Evolutionary conservation across 1,140 invertebrate species (phyloP), one percentile per base, ranked within the genome.

Genomic region (Sinonovacula constricta): DNA sequence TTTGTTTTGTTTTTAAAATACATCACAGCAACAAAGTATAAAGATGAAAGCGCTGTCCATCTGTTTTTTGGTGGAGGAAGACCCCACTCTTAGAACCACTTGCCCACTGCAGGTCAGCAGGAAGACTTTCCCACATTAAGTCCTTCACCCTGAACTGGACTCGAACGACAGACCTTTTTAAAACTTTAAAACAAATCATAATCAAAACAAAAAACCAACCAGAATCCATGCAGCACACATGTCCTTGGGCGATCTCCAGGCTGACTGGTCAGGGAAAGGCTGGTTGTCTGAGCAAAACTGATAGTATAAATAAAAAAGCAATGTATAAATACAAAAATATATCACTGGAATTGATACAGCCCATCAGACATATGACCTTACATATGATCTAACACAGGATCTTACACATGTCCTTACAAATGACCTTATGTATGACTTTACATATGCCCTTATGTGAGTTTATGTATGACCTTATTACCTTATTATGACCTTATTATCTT

Each of bases 151-250:
- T 3, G 15, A 22, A 4, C 14, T 56, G 0, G 24, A n/a, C 12
- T 36, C 34, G 12, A 18, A 57, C 51, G 22, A 54, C 45, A 62
- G n/a, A 33, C 31, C 45, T 33, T 14, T n/a, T 39, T 39, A 24
- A 15, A 12, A 57, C 7, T 22, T 30, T 34, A 34, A 34, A 31
- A 39, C 49, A 59, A 53, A 60, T 15, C 49, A 26, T 31, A 2
- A n/a, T 5, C 18, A 45, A 53, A 24, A 63, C 33, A 30, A 18
- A 4, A 30, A 54, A 62, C 63, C 28, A 76, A 83, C 84, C 82
- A 82, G 30, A 81, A 83, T 53, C 72, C 81, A 54, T 62, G 59
- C 4, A 85, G 72, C 49, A 75, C 56, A 74, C 77, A 82, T 7
- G 18, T 67, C 39, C 56, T 68, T 26, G 24, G 62, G 7, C 24